Evolutionary conservation across 1,140 invertebrate species (phyloP).

Genomic region (Ladona fulva): DNA sequence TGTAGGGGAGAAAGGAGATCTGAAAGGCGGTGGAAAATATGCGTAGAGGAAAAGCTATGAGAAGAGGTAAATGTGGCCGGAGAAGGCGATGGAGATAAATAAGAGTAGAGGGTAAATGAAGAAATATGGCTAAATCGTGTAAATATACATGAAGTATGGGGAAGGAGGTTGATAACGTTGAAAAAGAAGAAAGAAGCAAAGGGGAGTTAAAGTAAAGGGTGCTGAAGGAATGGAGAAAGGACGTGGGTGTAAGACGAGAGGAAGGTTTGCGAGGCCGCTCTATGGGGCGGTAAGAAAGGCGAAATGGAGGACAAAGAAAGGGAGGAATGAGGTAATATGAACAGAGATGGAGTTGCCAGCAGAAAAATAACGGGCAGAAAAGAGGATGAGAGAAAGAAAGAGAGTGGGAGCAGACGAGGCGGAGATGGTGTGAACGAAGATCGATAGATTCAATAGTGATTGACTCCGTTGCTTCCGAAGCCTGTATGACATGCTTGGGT

Average conservation of each 20-base stretch:
- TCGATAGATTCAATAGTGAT: constrained; percentile 1
- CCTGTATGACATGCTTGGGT: not conserved
- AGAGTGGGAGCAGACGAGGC: not conserved
- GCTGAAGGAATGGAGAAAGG: not conserved
- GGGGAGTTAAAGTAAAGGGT: no score
- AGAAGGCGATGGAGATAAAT: no score
- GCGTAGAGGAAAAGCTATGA: no score
- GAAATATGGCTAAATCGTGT: no score
- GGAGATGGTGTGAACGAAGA: not conserved
- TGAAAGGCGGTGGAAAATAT: no score
- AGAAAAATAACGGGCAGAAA: not conserved
- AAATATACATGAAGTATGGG: no score
- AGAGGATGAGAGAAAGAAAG: not conserved
- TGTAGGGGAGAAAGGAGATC: no score
- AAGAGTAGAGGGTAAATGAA: no score
- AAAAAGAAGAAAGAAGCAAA: no score
- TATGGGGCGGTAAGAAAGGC: not conserved
- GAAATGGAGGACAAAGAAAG: not conserved
- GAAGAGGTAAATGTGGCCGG: no score
- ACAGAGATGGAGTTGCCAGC: not conserved
- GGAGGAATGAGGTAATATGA: not conserved
- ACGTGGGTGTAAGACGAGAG: not conserved
- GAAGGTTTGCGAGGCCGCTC: not conserved
- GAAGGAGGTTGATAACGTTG: no score
- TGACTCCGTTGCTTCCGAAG: not conserved